Conservation (phyloP, 2,888 invertebrate genomes). For the Ochropacha duplaris region DNA sequence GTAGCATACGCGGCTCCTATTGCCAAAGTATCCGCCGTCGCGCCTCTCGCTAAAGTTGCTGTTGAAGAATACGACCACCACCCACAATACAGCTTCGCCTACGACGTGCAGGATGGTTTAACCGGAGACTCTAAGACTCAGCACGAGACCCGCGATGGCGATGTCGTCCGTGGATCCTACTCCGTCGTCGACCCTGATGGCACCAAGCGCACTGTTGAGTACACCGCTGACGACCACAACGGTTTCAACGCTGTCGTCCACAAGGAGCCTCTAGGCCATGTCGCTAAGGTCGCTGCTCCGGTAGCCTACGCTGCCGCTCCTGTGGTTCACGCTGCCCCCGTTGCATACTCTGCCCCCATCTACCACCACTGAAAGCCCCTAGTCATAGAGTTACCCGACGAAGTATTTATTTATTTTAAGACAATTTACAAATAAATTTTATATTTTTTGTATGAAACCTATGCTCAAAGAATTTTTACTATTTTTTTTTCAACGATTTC, state of each 20-base stretch:
- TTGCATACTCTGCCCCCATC: slow-evolving; percentile 83
- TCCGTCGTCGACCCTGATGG: slow-evolving; percentile 76
- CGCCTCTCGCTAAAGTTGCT: slow-evolving; percentile 36
- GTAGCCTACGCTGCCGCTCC: slow-evolving; percentile 34
- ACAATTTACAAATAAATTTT: slow-evolving; percentile 8
- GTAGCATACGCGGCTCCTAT: slow-evolving; percentile 39
- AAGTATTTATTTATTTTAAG: slow-evolving; percentile 18
- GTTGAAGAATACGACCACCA: slow-evolving; percentile 51
- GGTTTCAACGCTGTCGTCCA: slow-evolving; percentile 79
- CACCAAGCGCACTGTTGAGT: slow-evolving; percentile 74
- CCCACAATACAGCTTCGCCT: slow-evolving; percentile 67
- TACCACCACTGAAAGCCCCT: slow-evolving; percentile 63
- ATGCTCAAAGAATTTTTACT: too few relatives aligned
- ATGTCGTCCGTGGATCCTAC: slow-evolving; percentile 76
- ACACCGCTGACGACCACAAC: slow-evolving; percentile 73
- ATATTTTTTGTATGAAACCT: slow-evolving; percentile 1
- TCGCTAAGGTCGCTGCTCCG: slow-evolving; percentile 48
- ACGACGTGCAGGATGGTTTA: slow-evolving; percentile 65
- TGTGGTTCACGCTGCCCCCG: slow-evolving; percentile 36
- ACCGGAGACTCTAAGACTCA: slow-evolving; percentile 76
- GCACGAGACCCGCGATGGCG: slow-evolving; percentile 72
- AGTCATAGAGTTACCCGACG: slow-evolving; percentile 19
- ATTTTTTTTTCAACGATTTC: not conserved
- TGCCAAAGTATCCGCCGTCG: slow-evolving; percentile 23
- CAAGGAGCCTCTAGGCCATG: slow-evolving; percentile 60